Evolutionary conservation across 2,797 vertebrate genomes (phyloP).

Genomic region (Pseudomugil tenellus): DNA sequence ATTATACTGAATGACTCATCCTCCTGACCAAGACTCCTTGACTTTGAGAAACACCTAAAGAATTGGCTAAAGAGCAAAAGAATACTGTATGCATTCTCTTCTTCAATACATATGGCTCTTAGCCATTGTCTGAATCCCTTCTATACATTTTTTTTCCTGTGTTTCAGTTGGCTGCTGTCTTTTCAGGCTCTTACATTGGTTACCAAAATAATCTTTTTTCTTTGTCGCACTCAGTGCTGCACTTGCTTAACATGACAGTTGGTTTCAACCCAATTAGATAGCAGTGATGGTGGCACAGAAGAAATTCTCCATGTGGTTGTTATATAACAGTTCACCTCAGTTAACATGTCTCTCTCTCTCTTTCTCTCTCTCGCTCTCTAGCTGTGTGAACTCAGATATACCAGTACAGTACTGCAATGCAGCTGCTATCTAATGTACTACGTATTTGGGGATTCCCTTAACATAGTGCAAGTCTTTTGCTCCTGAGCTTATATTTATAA

Average conservation of each 20-base stretch:
- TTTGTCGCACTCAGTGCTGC: constrained; percentile 43
- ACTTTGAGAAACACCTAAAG: not conserved
- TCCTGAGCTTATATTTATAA: constrained; percentile 6
- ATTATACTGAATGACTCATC: not conserved
- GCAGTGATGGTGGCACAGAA: constrained; percentile 58
- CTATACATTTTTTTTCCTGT: not conserved
- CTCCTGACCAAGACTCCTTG: not conserved
- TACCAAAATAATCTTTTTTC: constrained; percentile 66
- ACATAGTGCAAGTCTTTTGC: constrained; percentile 17
- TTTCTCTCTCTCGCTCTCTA: too few species aligned
- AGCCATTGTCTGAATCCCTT: constrained; percentile 32
- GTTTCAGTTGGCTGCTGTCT: constrained; percentile 40
- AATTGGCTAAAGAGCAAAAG: too few species aligned
- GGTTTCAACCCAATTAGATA: constrained; percentile 73
- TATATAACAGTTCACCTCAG: constrained; percentile 64
- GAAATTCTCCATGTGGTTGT: constrained; percentile 46
- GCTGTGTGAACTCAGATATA: constrained; percentile 19
- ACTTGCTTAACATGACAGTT: constrained; percentile 66
- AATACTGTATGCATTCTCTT: too few species aligned
- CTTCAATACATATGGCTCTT: too few species aligned
- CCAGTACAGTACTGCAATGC: constrained; percentile 30
- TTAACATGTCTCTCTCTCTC: constrained; percentile 36
- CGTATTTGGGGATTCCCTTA: constrained; percentile 57
- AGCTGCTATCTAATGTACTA: constrained; percentile 45
- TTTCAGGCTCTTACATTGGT: constrained; percentile 34